A percentile compares a stretch with the other conserved stretches of the same genome.
phyloP scores from a whole-genome alignment of 2,113 vertebrate genomes.

The Colistium nudipinnis region DNA sequence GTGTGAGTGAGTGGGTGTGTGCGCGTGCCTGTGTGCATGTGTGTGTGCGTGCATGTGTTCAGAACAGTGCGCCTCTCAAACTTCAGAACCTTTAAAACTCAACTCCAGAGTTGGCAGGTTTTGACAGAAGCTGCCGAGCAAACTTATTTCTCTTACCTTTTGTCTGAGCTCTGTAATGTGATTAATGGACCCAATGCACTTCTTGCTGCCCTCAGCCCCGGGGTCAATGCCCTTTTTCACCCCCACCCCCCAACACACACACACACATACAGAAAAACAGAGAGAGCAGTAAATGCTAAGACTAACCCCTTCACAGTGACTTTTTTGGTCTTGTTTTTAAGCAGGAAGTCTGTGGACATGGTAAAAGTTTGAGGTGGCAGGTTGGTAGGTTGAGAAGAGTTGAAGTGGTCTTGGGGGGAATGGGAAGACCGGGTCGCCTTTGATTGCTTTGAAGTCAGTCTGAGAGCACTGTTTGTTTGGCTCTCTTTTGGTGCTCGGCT shows the following conservation, averaged over 20 bases:
- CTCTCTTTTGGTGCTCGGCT: slow-evolving; percentile 43
- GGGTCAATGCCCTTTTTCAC: slow-evolving; percentile 37
- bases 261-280: slow-evolving; percentile 23
- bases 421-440: slow-evolving; percentile 39
- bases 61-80: slow-evolving; percentile 47
- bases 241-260: slow-evolving; percentile 18
- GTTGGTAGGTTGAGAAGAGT: slow-evolving; percentile 40
- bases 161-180: slow-evolving; percentile 58
- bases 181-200: slow-evolving; percentile 63
- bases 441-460: slow-evolving; percentile 63
- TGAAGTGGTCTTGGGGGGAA: slow-evolving; percentile 22
- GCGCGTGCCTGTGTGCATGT: too few relatives aligned
- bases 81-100: slow-evolving; percentile 54
- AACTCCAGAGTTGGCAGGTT: slow-evolving; percentile 30
- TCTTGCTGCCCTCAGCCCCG: slow-evolving; percentile 32
- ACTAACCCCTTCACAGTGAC: slow-evolving; percentile 15
- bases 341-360: slow-evolving; percentile 28
- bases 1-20: slow-evolving; percentile 16
- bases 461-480: slow-evolving; percentile 72
- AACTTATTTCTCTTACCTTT: slow-evolving; percentile 60
- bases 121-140: slow-evolving; percentile 61
- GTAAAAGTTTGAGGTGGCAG: slow-evolving; percentile 43
- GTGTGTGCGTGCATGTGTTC: too few relatives aligned
- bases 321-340: slow-evolving; percentile 37
- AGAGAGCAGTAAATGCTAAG: slow-evolving; percentile 46